A percentile compares a stretch with the other conserved stretches of the same genome.
phyloP scores from a whole-genome alignment of 2,797 vertebrate genomes.

The Ceyx erithaca region DNA sequence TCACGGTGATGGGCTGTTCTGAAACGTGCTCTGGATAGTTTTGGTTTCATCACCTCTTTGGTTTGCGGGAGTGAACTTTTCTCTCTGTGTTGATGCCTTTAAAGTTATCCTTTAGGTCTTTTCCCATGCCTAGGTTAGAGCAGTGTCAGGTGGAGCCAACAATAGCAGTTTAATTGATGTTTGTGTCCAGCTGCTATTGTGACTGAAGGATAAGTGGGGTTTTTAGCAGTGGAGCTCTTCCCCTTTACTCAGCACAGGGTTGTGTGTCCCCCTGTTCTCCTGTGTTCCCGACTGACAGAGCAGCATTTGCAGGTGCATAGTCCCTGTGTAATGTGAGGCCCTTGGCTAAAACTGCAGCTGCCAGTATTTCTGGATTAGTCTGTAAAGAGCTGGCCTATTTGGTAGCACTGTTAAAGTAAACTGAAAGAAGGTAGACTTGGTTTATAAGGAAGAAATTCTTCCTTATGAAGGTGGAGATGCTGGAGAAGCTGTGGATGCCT shows the following conservation, averaged over 20 bases:
- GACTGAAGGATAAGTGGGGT: background rate
- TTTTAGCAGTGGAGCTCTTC: background rate
- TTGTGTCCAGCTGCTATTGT: fast-evolving
- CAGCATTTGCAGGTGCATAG: fast-evolving
- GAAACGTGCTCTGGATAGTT: fast-evolving
- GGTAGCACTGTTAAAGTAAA: background rate
- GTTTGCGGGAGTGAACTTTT: background rate
- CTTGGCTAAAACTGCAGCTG: background rate
- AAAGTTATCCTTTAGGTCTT: background rate
- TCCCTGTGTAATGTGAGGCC: background rate
- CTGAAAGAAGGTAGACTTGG: background rate
- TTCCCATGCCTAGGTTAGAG: fast-evolving
- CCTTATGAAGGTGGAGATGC: fast-evolving
- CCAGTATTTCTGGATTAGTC: background rate
- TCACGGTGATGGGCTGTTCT: fast-evolving
- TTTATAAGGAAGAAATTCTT: background rate
- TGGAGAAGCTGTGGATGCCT: background rate
- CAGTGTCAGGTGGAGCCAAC: fast-evolving
- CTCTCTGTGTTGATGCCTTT: background rate
- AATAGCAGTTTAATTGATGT: fast-evolving
- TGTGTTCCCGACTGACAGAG: fast-evolving
- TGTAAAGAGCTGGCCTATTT: background rate
- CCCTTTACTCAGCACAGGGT: background rate
- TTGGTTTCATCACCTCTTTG: fast-evolving
- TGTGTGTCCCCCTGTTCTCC: background rate